Percentiles rank a stretch among this genome's conserved stretches.
phyloP scores from a whole-genome alignment of 2,797 vertebrate genomes.

The Liasis olivaceus region DNA sequence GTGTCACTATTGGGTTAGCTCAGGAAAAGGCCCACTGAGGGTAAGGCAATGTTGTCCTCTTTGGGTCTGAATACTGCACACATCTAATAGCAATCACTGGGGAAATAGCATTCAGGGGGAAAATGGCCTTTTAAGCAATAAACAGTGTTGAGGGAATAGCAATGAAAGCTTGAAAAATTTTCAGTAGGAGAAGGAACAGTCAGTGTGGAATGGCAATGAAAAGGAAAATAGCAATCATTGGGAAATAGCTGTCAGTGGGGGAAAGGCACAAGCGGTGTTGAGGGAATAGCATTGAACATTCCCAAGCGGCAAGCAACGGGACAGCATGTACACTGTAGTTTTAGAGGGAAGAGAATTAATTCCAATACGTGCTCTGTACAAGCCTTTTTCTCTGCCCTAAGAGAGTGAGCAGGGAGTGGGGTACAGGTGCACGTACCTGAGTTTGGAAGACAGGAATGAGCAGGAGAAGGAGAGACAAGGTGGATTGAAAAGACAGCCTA shows the following conservation, averaged over 20 bases:
- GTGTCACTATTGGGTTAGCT: background rate
- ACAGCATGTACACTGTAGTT: background rate
- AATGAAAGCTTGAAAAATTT: background rate
- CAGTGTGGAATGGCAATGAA: background rate
- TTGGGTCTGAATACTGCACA: background rate
- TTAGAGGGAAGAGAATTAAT: background rate
- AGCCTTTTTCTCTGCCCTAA: background rate
- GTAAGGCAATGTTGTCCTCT: background rate
- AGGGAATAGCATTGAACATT: background rate
- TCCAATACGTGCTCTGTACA: background rate
- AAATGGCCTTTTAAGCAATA: background rate
- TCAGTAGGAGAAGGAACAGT: background rate
- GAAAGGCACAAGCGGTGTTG: background rate
- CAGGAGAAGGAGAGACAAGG: background rate
- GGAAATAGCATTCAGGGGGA: background rate
- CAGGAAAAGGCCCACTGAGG: background rate
- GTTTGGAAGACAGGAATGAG: background rate
- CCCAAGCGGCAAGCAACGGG: background rate
- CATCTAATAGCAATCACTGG: background rate
- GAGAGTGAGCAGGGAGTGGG: background rate
- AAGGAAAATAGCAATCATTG: background rate
- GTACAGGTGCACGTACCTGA: background rate
- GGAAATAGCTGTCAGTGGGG: background rate
- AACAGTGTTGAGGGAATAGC: background rate
- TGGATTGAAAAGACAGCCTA: background rate